A percentile compares a stretch with the other conserved stretches of the same genome.
Evolutionary conservation across 2,888 invertebrate species (phyloP).

Genomic region (Drosophila barbarae): DNA sequence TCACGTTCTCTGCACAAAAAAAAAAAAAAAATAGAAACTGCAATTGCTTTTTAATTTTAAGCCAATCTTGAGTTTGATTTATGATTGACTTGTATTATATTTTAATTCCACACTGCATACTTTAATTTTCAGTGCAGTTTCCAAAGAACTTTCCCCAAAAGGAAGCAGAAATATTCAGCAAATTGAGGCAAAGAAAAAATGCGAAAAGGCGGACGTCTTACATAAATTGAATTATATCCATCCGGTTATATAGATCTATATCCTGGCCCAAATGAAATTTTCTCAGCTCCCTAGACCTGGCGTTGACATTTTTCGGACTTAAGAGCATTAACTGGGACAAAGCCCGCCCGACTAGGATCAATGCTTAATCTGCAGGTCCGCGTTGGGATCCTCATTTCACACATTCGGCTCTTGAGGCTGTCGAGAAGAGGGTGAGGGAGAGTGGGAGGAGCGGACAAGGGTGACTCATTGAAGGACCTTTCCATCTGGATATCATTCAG

Average conservation of each 20-base stretch:
- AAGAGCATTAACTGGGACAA: slow-evolving; percentile 25
- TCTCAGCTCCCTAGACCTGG: slow-evolving; percentile 14
- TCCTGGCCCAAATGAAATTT: slow-evolving; percentile 24
- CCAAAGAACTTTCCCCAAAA: no score
- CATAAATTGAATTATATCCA: slow-evolving; percentile 32
- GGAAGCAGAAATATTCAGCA: background rate
- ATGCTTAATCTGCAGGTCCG: slow-evolving; percentile 22
- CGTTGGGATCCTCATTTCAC: slow-evolving; percentile 25
- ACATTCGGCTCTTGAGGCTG: slow-evolving; percentile 9
- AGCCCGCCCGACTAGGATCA: background rate
- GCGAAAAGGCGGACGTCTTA: slow-evolving; percentile 21
- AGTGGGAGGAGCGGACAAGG: background rate
- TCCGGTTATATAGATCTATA: slow-evolving; percentile 9
- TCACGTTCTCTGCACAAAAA: background rate
- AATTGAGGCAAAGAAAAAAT: slow-evolving; percentile 12
- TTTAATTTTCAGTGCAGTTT: background rate
- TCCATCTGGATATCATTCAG: background rate
- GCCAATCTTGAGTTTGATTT: slow-evolving; percentile 77
- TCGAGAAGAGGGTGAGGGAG: background rate
- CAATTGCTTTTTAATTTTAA: slow-evolving; percentile 71
- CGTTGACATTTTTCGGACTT: slow-evolving; percentile 9
- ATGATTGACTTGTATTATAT: slow-evolving; percentile 51
- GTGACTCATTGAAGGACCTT: slow-evolving; percentile 24
- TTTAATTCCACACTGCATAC: background rate
- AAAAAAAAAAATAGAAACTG: slow-evolving; percentile 12